These are phyloP conservation scores for Odobenus rosmarus DNA, from an alignment of 2,113 vertebrate species.

Conservation along the genomic window DNA sequence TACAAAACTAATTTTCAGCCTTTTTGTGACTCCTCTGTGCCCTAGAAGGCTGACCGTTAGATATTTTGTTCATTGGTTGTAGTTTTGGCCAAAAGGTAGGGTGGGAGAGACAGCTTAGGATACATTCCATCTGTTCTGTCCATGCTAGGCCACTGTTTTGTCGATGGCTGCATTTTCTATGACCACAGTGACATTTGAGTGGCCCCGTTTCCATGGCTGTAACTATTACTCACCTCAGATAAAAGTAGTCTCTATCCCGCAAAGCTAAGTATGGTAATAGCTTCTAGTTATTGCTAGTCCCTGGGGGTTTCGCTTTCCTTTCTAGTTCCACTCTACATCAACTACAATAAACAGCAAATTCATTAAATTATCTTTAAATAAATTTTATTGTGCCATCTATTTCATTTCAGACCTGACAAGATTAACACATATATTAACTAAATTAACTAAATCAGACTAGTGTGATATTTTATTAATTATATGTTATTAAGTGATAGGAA, in stretches of 20 bases:
- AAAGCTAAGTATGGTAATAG: background rate
- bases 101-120: background rate
- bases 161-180: background rate
- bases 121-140: background rate
- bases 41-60: background rate
- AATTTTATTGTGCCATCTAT: background rate
- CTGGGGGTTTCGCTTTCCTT: background rate
- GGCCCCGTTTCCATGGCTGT: background rate
- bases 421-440: background rate
- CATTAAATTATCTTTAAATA: conserved; percentile 20
- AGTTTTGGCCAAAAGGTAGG: background rate
- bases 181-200: background rate
- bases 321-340: background rate
- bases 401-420: background rate
- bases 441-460: background rate
- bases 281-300: background rate
- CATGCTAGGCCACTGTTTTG: background rate
- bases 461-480: conserved; percentile 11
- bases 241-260: background rate
- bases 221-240: background rate
- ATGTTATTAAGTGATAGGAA: background rate
- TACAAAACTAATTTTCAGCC: background rate
- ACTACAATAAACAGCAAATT: background rate
- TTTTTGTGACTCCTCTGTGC: background rate
- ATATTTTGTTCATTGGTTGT: background rate